Conservation (phyloP, 2,888 invertebrate species). For the Phanerotoma sp. region DNA sequence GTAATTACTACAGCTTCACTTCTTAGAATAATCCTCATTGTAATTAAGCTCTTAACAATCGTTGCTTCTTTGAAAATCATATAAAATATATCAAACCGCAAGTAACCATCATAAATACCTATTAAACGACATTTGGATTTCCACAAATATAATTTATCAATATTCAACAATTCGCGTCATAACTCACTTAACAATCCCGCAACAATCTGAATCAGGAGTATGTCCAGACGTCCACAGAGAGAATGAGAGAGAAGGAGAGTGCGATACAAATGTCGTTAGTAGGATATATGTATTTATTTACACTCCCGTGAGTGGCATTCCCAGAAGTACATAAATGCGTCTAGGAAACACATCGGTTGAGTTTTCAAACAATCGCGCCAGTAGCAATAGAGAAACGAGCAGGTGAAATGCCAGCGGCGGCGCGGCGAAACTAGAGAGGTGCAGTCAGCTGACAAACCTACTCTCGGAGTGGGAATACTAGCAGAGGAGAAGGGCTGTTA, state of each 20-base stretch:
- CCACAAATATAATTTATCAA: constrained; percentile 16
- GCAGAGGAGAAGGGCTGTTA: constrained; percentile 45
- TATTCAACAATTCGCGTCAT: constrained; percentile 17
- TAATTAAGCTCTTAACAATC: too few relatives aligned
- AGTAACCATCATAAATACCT: not conserved
- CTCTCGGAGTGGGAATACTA: constrained; percentile 28
- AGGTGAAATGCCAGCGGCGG: constrained; percentile 16
- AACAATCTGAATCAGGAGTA: not conserved
- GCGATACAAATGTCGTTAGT: not conserved
- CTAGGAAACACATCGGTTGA: constrained; percentile 25
- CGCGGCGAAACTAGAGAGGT: constrained; percentile 15
- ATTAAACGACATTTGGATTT: constrained; percentile 1
- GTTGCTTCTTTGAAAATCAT: too few relatives aligned
- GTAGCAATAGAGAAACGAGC: not conserved
- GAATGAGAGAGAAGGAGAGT: not conserved
- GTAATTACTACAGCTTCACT: too few relatives aligned
- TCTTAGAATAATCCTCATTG: too few relatives aligned
- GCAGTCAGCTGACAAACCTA: constrained; percentile 51
- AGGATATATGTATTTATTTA: constrained; percentile 1
- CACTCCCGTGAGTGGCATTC: not conserved
- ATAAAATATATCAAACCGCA: too few relatives aligned
- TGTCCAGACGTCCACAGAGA: constrained; percentile 1
- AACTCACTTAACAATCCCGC: constrained; percentile 17
- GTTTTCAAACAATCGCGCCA: constrained; percentile 36
- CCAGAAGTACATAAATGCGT: not conserved